These are phyloP conservation scores for Podotricha telesiphe DNA, from an alignment of 2,888 invertebrate genomes.

Conservation along the genomic window DNA sequence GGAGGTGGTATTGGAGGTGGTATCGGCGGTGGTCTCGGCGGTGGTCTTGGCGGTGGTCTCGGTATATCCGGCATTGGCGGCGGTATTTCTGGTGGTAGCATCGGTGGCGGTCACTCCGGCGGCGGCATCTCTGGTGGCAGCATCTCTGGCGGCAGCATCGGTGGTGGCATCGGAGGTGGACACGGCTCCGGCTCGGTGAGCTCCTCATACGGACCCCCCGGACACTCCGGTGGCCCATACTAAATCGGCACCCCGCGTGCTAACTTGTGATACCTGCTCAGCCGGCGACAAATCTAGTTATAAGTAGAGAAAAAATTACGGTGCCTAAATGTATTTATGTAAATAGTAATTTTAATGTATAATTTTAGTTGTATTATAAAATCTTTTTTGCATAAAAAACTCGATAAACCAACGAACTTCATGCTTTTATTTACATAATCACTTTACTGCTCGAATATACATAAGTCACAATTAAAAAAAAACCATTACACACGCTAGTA, in stretches of 20 bases:
- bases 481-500: background rate
- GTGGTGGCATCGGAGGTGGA: conserved; percentile 55
- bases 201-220: conserved; percentile 86
- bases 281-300: conserved; percentile 78
- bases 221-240: conserved; percentile 88
- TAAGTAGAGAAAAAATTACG: conserved; percentile 84
- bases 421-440: conserved; percentile 44
- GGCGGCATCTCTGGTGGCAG: conserved; percentile 55
- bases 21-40: conserved; percentile 58
- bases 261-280: conserved; percentile 80
- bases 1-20: conserved; percentile 51
- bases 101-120: conserved; percentile 49
- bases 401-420: conserved; percentile 61
- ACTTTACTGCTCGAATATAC: background rate
- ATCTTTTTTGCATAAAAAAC: conserved; percentile 78
- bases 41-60: conserved; percentile 50
- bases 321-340: conserved; percentile 85
- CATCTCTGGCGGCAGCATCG: conserved; percentile 57
- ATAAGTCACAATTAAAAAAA: conserved; percentile 41
- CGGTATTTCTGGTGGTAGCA: conserved; percentile 49
- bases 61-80: conserved; percentile 51
- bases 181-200: conserved; percentile 62
- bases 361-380: conserved; percentile 81
- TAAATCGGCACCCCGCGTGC: conserved; percentile 68
- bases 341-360: conserved; percentile 83